These are phyloP conservation scores for Taurulus bubalis DNA, from an alignment of 2,113 vertebrate genomes.

Conservation along the genomic window DNA sequence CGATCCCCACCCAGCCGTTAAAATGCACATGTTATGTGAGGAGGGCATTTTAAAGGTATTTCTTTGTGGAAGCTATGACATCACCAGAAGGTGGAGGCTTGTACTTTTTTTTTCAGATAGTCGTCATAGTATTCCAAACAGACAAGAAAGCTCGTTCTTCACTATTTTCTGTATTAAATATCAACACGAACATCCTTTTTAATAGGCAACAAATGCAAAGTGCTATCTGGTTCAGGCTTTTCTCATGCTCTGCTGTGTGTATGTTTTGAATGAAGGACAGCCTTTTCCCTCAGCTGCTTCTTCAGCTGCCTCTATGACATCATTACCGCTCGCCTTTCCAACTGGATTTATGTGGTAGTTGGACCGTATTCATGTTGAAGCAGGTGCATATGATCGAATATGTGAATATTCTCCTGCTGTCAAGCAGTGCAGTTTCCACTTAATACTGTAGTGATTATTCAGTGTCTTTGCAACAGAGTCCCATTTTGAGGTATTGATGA, in stretches of 20 bases:
- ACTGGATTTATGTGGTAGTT: neutral
- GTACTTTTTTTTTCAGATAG: conserved; percentile 6
- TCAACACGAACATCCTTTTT: neutral
- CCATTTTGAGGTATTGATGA: conserved; percentile 9
- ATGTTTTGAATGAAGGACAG: neutral
- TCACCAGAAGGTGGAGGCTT: conserved; percentile 39
- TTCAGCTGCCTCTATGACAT: neutral
- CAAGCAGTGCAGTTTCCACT: neutral
- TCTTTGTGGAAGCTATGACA: conserved; percentile 37
- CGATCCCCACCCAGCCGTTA: conserved; percentile 43
- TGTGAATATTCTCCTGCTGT: neutral
- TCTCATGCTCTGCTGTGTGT: neutral
- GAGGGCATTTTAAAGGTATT: conserved; percentile 31
- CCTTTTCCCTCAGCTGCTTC: neutral
- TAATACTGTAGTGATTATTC: neutral
- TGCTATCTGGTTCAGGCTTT: neutral
- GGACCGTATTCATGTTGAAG: neutral
- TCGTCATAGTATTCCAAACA: neutral
- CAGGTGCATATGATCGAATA: neutral
- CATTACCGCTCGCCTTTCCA: neutral
- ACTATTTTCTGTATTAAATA: neutral
- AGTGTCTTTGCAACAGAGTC: neutral
- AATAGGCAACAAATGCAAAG: neutral
- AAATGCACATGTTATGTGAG: conserved; percentile 43
- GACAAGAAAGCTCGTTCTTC: neutral